Evolutionary conservation across 2,113 vertebrate genomes (phyloP).

Genomic region (Machaerirhynchus nigripectus): DNA sequence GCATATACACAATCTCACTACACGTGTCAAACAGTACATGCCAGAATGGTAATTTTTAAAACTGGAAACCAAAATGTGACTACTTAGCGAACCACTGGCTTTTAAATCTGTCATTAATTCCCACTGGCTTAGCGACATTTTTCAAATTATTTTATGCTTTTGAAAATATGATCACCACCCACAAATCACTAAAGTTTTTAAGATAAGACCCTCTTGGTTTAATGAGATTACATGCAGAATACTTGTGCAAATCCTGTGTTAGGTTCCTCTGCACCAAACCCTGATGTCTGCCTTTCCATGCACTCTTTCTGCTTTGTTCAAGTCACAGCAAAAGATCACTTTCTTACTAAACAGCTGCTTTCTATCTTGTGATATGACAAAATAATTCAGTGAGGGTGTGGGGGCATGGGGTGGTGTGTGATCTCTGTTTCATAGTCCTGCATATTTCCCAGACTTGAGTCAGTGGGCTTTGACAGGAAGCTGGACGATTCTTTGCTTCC

Average conservation of each 20-base stretch:
- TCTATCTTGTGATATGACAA: not conserved
- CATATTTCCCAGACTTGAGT: not conserved
- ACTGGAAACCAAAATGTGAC: not conserved
- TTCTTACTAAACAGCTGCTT: not conserved
- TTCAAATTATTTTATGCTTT: not conserved
- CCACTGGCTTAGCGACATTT: not conserved
- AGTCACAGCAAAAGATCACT: not conserved
- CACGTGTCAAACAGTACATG: fast-evolving
- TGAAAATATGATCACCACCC: not conserved
- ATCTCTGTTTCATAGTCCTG: not conserved
- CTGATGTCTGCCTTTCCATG: not conserved
- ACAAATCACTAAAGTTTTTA: not conserved
- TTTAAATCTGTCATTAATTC: not conserved
- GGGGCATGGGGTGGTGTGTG: not conserved
- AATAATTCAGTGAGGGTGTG: not conserved
- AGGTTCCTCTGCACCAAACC: not conserved
- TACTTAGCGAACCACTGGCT: not conserved
- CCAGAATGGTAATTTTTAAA: not conserved
- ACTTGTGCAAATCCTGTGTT: not conserved
- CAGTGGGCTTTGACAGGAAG: not conserved
- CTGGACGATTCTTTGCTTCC: not conserved
- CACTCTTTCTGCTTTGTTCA: not conserved
- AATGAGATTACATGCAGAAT: not conserved
- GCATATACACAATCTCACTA: not conserved
- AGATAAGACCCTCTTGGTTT: not conserved